Evolutionary conservation across 2,113 vertebrate genomes (phyloP).

Genomic region (Ictalurus furcatus): DNA sequence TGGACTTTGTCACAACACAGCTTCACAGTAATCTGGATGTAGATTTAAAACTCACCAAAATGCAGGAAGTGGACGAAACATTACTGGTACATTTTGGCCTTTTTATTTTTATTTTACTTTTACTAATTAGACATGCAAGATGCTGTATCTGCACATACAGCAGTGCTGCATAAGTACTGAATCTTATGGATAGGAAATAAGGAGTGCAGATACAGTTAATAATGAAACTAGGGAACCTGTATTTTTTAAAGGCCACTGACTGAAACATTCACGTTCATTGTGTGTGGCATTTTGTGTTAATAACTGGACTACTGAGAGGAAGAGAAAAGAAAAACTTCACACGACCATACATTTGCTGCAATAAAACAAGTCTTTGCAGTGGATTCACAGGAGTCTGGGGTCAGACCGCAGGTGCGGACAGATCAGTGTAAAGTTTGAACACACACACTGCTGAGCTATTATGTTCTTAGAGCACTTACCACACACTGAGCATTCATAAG

Average conservation of each 20-base stretch:
- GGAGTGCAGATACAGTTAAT: background rate
- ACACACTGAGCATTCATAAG: constrained; percentile 85
- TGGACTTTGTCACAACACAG: too few relatives aligned
- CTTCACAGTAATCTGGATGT: background rate
- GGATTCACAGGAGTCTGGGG: background rate
- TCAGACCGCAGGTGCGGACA: constrained; percentile 1
- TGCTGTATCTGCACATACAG: background rate
- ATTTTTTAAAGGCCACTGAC: background rate
- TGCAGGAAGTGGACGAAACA: background rate
- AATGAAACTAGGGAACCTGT: background rate
- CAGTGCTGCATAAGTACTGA: background rate
- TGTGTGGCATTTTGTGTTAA: background rate
- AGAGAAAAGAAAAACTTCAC: background rate
- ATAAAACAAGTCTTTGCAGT: background rate
- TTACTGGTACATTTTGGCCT: background rate
- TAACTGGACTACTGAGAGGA: background rate
- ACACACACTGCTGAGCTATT: constrained; percentile 7
- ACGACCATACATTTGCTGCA: background rate
- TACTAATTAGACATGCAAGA: background rate
- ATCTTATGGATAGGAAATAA: background rate
- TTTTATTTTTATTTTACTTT: background rate
- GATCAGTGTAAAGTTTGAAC: constrained; percentile 11
- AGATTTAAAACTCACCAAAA: background rate
- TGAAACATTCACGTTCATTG: background rate
- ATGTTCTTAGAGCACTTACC: constrained; percentile 70